Evolutionary conservation across 2,797 vertebrate genomes (phyloP).

Genomic region (Amazona ochrocephala): DNA sequence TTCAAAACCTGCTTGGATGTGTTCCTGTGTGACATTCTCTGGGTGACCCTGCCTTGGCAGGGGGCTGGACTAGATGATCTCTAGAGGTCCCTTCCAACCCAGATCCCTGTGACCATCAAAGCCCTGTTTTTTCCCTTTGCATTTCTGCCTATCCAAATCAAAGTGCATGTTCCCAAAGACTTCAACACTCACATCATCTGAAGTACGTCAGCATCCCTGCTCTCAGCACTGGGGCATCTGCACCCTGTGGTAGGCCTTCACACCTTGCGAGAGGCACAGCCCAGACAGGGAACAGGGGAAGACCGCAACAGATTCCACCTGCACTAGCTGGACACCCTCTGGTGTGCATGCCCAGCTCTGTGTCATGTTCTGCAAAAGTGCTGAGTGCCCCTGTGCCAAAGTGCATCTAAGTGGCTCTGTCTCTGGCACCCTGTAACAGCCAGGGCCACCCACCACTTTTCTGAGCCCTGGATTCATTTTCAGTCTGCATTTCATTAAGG

Average conservation of each 20-base stretch:
- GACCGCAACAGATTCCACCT: background rate
- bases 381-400: background rate
- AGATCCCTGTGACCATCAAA: background rate
- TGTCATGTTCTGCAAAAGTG: background rate
- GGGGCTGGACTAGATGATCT: no score
- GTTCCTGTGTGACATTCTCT: no score
- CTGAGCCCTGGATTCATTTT: background rate
- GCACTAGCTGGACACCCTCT: background rate
- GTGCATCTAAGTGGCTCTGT: accelerated
- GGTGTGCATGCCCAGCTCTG: background rate
- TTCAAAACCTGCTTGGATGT: no score
- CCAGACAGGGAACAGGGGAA: background rate
- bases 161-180: accelerated
- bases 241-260: background rate
- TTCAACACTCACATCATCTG: background rate
- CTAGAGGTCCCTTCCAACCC: no score
- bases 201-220: background rate
- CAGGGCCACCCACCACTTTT: background rate
- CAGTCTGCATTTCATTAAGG: background rate
- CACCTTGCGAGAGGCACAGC: background rate
- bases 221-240: background rate
- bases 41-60: no score
- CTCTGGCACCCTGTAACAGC: background rate
- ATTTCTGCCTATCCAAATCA: background rate
- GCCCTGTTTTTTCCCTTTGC: background rate